Percentiles rank a stretch among this genome's conserved stretches.
phyloP scores from a whole-genome alignment of 2,888 invertebrate species.

The Octonoba sinensis region DNA sequence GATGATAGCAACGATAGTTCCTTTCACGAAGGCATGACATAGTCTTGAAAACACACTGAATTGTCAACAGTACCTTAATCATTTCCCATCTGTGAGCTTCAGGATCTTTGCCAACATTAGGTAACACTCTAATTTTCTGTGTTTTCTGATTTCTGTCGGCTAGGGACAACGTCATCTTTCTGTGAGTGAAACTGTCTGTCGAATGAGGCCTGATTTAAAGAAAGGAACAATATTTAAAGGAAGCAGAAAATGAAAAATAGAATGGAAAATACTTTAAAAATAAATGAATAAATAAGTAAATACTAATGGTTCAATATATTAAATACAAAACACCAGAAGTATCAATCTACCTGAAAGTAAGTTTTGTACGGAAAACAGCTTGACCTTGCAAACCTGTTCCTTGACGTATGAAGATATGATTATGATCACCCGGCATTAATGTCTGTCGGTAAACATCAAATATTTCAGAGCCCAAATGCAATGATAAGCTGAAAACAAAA shows the following conservation, averaged over 20 bases:
- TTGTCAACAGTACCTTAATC: constrained; percentile 79
- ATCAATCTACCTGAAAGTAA: constrained; percentile 80
- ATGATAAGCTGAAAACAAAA: constrained; percentile 81
- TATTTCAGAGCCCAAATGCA: constrained; percentile 96
- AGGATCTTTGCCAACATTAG: constrained; percentile 93
- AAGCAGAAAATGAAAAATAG: too few relatives aligned
- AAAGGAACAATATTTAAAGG: neutral
- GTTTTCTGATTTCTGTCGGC: constrained; percentile 95
- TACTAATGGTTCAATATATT: neutral
- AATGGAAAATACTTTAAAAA: neutral
- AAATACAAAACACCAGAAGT: neutral
- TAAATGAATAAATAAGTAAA: neutral
- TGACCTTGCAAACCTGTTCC: constrained; percentile 98
- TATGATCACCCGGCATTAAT: constrained; percentile 88
- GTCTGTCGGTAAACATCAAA: constrained; percentile 98
- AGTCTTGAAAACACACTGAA: neutral
- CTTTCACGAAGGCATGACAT: too few relatives aligned
- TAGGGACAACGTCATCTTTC: constrained; percentile 97
- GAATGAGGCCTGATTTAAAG: constrained; percentile 84
- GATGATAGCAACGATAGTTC: too few relatives aligned
- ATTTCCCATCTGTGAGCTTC: constrained; percentile 91
- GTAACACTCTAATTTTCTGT: constrained; percentile 94
- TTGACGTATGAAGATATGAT: constrained; percentile 97
- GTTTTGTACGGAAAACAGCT: constrained; percentile 94
- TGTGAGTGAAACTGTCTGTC: constrained; percentile 98